Percentiles rank a stretch among this genome's conserved stretches.
These are phyloP conservation scores for Thunnus maccoyii DNA, from an alignment of 2,113 vertebrate species.

Conservation along the genomic window DNA sequence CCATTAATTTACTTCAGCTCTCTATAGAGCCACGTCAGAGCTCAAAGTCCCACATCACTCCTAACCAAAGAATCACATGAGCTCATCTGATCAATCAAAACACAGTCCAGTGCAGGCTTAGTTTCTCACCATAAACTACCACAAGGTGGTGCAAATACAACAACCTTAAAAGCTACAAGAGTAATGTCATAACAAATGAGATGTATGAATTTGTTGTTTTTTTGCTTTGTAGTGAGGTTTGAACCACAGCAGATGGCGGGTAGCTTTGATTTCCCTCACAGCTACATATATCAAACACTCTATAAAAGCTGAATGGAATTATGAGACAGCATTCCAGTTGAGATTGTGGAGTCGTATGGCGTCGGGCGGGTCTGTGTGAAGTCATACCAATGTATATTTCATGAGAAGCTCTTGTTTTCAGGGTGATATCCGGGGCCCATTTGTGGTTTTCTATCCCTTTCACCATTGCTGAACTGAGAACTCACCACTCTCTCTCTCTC, in stretches of 20 bases:
- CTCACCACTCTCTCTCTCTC: neutral
- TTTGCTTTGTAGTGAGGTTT: neutral
- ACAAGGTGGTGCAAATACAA: no score
- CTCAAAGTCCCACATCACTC: no score
- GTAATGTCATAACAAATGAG: neutral
- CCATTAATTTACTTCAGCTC: no score
- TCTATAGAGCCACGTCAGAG: no score
- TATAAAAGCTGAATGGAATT: constrained; percentile 9
- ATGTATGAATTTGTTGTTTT: constrained; percentile 17
- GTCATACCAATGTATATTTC: constrained; percentile 6
- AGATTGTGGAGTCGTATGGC: neutral
- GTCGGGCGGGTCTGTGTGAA: neutral
- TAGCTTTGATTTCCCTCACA: constrained; percentile 48
- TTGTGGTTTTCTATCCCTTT: neutral
- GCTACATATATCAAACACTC: constrained; percentile 35
- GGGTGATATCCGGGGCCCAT: neutral
- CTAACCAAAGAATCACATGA: no score
- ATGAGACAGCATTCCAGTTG: constrained; percentile 7
- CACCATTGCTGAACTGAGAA: neutral
- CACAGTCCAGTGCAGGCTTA: no score
- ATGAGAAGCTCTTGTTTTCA: neutral
- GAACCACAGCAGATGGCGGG: constrained; percentile 52
- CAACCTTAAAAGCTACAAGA: no score
- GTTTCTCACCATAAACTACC: no score
- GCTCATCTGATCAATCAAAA: no score